These are phyloP conservation scores for Sminthurinus signatus DNA, from an alignment of 1,140 invertebrate genomes.

Conservation along the genomic window DNA sequence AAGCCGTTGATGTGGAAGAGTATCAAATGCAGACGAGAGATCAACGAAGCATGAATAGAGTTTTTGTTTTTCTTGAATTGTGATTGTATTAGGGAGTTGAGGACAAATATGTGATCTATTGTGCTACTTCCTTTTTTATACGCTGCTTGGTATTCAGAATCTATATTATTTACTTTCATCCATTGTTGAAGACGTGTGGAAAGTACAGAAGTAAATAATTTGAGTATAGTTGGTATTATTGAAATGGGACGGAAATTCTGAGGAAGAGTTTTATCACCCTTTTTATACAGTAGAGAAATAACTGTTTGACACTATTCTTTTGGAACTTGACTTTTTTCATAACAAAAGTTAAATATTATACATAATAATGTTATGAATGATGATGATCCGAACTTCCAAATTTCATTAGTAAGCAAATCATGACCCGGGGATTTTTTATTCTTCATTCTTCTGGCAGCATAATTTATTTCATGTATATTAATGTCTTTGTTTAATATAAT, in stretches of 20 bases:
- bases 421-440: too few relatives aligned
- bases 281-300: conserved; percentile 5
- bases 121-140: conserved; percentile 8
- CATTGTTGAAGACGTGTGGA: conserved; percentile 4
- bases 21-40: conserved; percentile 23
- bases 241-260: conserved; percentile 3
- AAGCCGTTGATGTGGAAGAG: conserved; percentile 10
- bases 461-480: too few relatives aligned
- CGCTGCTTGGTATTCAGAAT: conserved; percentile 21
- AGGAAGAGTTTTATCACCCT: not conserved
- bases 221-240: conserved; percentile 8
- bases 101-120: conserved; percentile 14
- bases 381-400: too few relatives aligned
- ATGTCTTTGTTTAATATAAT: too few relatives aligned
- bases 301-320: not conserved
- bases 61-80: conserved; percentile 2
- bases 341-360: too few relatives aligned
- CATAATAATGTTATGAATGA: too few relatives aligned
- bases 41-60: conserved; percentile 26
- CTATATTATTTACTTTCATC: not conserved
- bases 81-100: conserved; percentile 7
- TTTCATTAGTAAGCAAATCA: too few relatives aligned
- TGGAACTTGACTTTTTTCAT: too few relatives aligned
- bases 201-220: conserved; percentile 17
- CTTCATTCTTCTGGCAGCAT: too few relatives aligned